Base-by-base conservation (phyloP, 2,888 invertebrate species). In the Sylvicola fuscatus region DNA sequence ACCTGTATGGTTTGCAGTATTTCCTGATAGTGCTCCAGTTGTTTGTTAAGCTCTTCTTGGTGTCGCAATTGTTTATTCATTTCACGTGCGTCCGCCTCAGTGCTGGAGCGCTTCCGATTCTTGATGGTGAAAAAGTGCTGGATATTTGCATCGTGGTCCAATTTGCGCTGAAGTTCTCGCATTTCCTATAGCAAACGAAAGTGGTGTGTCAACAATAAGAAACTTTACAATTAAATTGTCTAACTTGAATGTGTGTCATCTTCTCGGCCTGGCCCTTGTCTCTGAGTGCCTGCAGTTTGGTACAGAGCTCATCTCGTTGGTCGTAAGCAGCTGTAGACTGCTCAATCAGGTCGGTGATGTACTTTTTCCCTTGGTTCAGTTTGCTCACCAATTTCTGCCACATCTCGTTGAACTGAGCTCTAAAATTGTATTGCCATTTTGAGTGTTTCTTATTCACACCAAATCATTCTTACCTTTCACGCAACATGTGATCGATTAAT, bases 271-370 rank as follows among this genome's bases (percentile, higher is more conserved):
- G 75, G 34, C 74, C 76, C 42, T 78, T 72, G 43, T 82, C 82
- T 47, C 80, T 78, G 27, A 90, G 61, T 1, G 76, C 74, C 41
- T 79, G 71, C 30, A 89, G 66, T 56, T 87, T 89, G 38, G 74
- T 66, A 49, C 79, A 72, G 58, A 79, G 70, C 50, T 80, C 78
- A 52, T 79, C 87, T 40, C 89, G 65, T 55, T 86, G 83, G 57
- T 89, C 87, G 49, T 86, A 92, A 2, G 89, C 82, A 29, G 77
- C 62, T 14, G 84, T 89, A 1, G 89, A 82, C 46, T 82, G 80
- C 46, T 90, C 89, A 40, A 92, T 80, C 38, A 87, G 60, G 48
- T 86, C 86, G 44, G 81, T 69, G 51, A 87, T 83, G 47, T 78
- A 71, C 40, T 75, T 74, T 49, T 89, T 84, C 2, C 86, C 80